phyloP scores from a whole-genome alignment of 2,113 vertebrate species.

The Aythya baeri region DNA sequence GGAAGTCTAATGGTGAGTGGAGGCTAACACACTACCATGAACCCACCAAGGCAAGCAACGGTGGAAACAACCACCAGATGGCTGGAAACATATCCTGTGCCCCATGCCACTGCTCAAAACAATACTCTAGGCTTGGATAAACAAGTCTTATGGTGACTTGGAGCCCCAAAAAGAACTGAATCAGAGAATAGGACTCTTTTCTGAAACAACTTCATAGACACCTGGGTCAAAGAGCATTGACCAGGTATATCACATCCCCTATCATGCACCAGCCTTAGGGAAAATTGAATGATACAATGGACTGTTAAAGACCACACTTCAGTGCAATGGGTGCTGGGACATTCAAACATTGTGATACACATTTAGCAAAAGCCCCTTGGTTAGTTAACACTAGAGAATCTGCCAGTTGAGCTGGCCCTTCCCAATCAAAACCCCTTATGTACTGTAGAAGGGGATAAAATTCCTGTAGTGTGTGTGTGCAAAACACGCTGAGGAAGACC shows the following conservation, averaged over 20 bases:
- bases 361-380: no score
- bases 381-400: not conserved
- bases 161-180: not conserved
- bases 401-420: not conserved
- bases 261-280: not conserved
- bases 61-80: not conserved
- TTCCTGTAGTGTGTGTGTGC: no score
- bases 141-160: not conserved
- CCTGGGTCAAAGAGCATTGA: not conserved
- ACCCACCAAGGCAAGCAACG: not conserved
- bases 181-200: not conserved
- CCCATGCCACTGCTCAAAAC: not conserved
- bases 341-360: no score
- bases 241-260: not conserved
- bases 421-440: not conserved
- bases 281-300: not conserved
- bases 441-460: no score
- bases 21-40: not conserved
- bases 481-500: no score
- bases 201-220: not conserved
- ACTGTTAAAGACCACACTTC: not conserved
- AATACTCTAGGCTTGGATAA: not conserved
- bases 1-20: not conserved
- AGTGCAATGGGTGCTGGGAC: no score
- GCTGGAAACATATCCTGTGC: not conserved